A percentile compares a stretch with the other conserved stretches of the same genome.
These are phyloP conservation scores for Hypolimnas misippus DNA, from an alignment of 2,888 invertebrate genomes.

Conservation along the genomic window DNA sequence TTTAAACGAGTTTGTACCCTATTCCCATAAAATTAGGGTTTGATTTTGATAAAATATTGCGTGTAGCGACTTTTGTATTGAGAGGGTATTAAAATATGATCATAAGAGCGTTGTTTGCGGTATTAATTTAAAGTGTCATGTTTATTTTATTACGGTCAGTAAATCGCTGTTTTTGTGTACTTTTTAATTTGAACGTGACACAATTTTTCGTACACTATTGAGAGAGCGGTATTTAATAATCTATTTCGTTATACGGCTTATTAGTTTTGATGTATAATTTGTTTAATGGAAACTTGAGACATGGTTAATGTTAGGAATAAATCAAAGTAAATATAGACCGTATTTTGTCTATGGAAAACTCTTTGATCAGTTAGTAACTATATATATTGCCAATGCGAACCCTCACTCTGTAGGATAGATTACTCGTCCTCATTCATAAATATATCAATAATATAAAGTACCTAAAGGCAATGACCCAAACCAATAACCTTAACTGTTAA, in stretches of 20 bases:
- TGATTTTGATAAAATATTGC: slow-evolving; percentile 15
- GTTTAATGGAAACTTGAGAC: no score
- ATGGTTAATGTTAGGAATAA: no score
- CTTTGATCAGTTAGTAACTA: no score
- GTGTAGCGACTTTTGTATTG: slow-evolving; percentile 11
- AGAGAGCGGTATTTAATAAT: neutral
- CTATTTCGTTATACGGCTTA: neutral
- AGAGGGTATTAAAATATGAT: slow-evolving; percentile 33
- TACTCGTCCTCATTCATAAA: no score
- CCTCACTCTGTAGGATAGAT: no score
- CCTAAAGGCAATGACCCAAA: no score
- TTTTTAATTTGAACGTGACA: slow-evolving; percentile 16
- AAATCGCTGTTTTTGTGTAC: slow-evolving; percentile 8
- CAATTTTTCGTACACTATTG: neutral
- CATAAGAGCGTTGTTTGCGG: slow-evolving; percentile 27
- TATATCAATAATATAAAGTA: no score
- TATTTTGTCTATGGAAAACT: no score
- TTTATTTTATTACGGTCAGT: slow-evolving; percentile 24
- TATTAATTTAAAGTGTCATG: slow-evolving; percentile 28
- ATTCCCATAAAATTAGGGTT: slow-evolving; percentile 24
- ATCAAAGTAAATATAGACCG: no score
- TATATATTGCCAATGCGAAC: no score
- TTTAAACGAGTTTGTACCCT: slow-evolving; percentile 32
- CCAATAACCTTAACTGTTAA: no score
- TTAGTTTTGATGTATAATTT: no score